Base-by-base conservation (phyloP, 2,797 vertebrate species). In the Salarias fasciatus region DNA sequence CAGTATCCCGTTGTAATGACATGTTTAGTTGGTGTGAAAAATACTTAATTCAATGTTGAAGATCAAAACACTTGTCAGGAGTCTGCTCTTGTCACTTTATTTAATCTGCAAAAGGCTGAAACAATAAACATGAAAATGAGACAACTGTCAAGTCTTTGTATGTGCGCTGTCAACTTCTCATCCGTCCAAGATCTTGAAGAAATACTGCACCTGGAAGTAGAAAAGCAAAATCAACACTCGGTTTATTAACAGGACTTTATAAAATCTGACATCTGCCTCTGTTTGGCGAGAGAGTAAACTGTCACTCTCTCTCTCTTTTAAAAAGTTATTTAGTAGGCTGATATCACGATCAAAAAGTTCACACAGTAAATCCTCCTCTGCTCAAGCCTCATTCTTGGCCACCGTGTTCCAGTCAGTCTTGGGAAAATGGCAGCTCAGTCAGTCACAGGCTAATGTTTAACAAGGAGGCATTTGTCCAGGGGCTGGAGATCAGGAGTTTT, bases 31-130 rank as follows among this genome's bases (percentile, higher is more conserved):
- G 85, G 88, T 93, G 92, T 94, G 85, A 91, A 91, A 35, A 91
- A 93, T 95, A 94, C 94, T 88, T 90, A 93, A 95, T 89, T 94
- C 93, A 94, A 92, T 95, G 96, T 96, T 94, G 89, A 93, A 95
- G 93, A 95, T 94, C 90, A 95, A 93, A 96, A 96, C 93, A 94
- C 87, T 88, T 94, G 92, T 94, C 95, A 94, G 92, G 94, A 96
- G 94, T 94, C 92, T 93, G 91, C 94, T 95, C 94, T 95, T 95
- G 95, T 94, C 93, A 94, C 95, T 95, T 96, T 97, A 95, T 95
- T 96, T 95, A 94, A 96, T 96, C 94, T 94, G 95, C 93, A 93
- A 93, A 92, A 95, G 94, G 95, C 94, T 95, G 95, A 93, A 95
- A 96, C 94, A 92, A 99, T 97, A 98, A 97, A 96, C 80, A 84